Percentiles rank a stretch among this genome's conserved stretches.
Evolutionary conservation across 2,888 invertebrate genomes (phyloP).

Genomic region (Anodontia alba): DNA sequence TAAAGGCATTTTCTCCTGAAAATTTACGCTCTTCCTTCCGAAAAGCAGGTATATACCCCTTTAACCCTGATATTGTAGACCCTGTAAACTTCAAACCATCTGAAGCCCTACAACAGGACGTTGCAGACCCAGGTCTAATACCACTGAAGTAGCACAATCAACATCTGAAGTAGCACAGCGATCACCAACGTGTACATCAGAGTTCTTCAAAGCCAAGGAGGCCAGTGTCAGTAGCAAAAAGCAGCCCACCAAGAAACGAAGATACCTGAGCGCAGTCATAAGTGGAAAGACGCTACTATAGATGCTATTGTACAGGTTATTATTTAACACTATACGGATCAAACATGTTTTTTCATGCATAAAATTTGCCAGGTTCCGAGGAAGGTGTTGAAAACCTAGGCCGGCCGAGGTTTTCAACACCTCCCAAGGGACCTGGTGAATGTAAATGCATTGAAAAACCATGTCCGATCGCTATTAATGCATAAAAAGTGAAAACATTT

Average conservation of each 20-base stretch:
- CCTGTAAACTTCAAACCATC: neutral
- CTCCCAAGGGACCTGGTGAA: no score
- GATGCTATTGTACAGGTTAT: no score
- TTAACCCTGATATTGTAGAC: neutral
- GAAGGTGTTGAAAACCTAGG: no score
- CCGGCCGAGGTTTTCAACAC: no score
- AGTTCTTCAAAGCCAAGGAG: no score
- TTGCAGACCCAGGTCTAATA: no score
- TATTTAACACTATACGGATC: neutral
- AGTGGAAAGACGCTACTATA: slow-evolving; percentile 32
- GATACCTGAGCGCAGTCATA: slow-evolving; percentile 6
- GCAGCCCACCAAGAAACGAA: slow-evolving; percentile 6
- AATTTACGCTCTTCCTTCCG: neutral
- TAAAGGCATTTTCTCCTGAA: neutral
- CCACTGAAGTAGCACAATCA: neutral
- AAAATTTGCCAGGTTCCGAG: no score
- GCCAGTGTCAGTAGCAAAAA: neutral
- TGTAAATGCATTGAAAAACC: no score
- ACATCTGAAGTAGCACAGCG: neutral
- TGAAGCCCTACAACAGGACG: neutral
- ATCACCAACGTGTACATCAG: neutral
- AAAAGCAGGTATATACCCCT: neutral
- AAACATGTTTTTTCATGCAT: no score
- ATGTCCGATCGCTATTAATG: no score
- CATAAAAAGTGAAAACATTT: no score